Evolutionary conservation across 2,888 invertebrate genomes (phyloP), one percentile per base, ranked within the genome.

Genomic region (Phasia obesa): DNA sequence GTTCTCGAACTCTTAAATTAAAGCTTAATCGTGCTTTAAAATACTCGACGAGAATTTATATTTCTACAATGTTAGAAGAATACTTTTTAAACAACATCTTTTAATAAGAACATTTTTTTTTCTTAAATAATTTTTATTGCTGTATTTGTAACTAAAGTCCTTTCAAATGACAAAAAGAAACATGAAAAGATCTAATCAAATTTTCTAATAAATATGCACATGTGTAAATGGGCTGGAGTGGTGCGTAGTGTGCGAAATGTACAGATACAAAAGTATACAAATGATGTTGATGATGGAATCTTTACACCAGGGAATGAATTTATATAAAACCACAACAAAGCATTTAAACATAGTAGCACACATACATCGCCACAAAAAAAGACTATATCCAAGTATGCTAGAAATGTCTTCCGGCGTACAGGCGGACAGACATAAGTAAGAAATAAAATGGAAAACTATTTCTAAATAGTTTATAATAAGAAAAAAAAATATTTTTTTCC

Each of bases 261-360:
- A 31, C 9, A 6, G 3, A 38, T n/a, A 53, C 9, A 17, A 23
- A 21, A 35, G 35, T 38, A n/a, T 47, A n/a, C 21, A 35, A 3
- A 71, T 55, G 13, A 53, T 27, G 25, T 17, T 25, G 35, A 23
- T 62, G 51, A 19, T 31, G 51, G 25, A 35, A 35, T 42, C 4
- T 62, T 62, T 11, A 53, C 49, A 53, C 49, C 19, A 38, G 47
- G 15, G 15, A 49, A 25, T 23, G n/a, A 2, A 27, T 62, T 31
- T 49, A 7, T 23, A 35, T 13, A n/a, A 49, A 49, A 71, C 35
- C 49, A 25, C 35, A 23, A 4, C 35, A 65, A 42, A 49, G 17
- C 4, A 19, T n/a, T 38, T 11, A 19, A 15, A 5, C 27, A 25
- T 19, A 25, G 13, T 25, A 11, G 35, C 3, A 5, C 35, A 38